Conservation (phyloP, 2,888 invertebrate genomes). For the Sericinus montela region DNA sequence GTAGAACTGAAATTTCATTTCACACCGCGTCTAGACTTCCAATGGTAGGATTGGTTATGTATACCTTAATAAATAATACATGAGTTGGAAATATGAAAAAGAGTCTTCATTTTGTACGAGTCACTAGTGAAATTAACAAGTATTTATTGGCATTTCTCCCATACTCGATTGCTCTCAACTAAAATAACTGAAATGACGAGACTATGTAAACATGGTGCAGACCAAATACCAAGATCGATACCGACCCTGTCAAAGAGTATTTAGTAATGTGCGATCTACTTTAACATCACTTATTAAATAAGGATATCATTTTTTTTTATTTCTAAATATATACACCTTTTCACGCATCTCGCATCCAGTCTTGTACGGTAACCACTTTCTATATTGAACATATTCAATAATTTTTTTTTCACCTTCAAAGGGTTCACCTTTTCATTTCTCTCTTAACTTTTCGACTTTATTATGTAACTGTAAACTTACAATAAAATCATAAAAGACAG, state of each 20-base stretch:
- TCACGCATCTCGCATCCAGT: too few species aligned
- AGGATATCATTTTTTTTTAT: slow-evolving; percentile 7
- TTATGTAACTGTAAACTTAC: too few species aligned
- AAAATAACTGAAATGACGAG: slow-evolving; percentile 36
- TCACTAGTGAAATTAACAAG: slow-evolving; percentile 65
- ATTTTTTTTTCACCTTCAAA: too few species aligned
- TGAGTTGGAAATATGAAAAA: slow-evolving; percentile 65
- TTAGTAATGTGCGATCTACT: slow-evolving; percentile 6
- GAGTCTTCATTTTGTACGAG: slow-evolving; percentile 53
- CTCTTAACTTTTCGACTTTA: too few species aligned
- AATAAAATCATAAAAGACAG: too few species aligned
- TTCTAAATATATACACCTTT: too few species aligned
- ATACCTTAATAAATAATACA: slow-evolving; percentile 64
- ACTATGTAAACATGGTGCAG: slow-evolving; percentile 28
- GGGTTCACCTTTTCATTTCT: too few species aligned
- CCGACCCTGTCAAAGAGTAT: slow-evolving; percentile 2
- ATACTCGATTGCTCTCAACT: slow-evolving; percentile 34
- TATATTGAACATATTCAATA: too few species aligned
- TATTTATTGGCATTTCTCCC: slow-evolving; percentile 70
- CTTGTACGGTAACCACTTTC: too few species aligned
- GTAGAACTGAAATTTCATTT: slow-evolving; percentile 56
- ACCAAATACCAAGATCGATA: slow-evolving; percentile 27
- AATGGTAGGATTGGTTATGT: slow-evolving; percentile 59
- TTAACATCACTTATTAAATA: background rate
- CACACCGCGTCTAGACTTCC: slow-evolving; percentile 63